A percentile compares a stretch with the other conserved stretches of the same genome.
These are phyloP conservation scores for Drosophila percnosoma DNA, from an alignment of 2,888 invertebrate genomes.

Conservation along the genomic window DNA sequence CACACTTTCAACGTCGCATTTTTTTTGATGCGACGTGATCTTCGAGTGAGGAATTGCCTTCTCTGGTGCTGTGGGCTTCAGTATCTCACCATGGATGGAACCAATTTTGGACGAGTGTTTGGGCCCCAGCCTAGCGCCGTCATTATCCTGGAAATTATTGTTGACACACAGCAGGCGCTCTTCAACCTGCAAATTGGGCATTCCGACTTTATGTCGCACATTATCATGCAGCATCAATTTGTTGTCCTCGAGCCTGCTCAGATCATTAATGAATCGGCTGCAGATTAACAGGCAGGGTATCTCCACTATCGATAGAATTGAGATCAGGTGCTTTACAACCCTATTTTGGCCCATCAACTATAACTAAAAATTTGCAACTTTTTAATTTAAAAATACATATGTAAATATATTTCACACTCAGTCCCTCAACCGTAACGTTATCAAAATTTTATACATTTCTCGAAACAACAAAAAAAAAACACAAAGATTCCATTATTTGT, in stretches of 20 bases:
- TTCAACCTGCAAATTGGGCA: slow-evolving; percentile 43
- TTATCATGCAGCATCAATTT: slow-evolving; percentile 44
- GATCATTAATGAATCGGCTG: slow-evolving; percentile 62
- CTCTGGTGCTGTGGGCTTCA: background rate
- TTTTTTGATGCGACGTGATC: background rate
- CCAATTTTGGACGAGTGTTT: slow-evolving; percentile 28
- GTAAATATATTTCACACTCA: slow-evolving; percentile 5
- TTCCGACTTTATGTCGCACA: slow-evolving; percentile 37
- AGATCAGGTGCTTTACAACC: background rate
- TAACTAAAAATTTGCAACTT: background rate
- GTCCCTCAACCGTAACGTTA: background rate
- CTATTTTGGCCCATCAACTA: background rate
- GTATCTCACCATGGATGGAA: slow-evolving; percentile 12
- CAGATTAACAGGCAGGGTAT: slow-evolving; percentile 31
- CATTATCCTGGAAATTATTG: slow-evolving; percentile 48
- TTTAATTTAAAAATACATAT: background rate
- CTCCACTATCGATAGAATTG: background rate
- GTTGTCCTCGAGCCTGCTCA: slow-evolving; percentile 60
- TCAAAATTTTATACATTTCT: background rate
- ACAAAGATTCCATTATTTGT: background rate
- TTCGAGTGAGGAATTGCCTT: slow-evolving; percentile 29
- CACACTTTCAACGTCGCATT: slow-evolving; percentile 59
- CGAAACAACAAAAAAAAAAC: background rate
- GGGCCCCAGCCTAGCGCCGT: slow-evolving; percentile 30
- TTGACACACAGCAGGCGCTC: slow-evolving; percentile 48